Evolutionary conservation across 23 tunicate species (phyloP).

Genomic region (Phallusia fumigata): DNA sequence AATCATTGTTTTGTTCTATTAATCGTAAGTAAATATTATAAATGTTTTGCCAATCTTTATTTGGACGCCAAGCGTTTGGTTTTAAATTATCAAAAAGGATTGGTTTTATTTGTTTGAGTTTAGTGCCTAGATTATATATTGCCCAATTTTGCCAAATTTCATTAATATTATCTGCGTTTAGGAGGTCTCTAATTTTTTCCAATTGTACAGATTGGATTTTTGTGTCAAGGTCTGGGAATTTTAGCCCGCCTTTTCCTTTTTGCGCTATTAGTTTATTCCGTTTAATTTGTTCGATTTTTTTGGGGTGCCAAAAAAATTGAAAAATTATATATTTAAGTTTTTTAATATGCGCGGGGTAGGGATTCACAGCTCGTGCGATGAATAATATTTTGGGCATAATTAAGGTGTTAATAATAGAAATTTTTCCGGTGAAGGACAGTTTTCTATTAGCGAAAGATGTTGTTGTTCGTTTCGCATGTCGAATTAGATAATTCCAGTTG

Average conservation of each 20-base stretch:
- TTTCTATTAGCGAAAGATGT: neutral
- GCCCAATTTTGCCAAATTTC: neutral
- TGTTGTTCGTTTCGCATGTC: neutral
- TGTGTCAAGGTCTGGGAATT: neutral
- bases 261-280: too few relatives aligned
- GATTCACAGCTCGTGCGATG: neutral
- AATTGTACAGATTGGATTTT: neutral
- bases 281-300: too few relatives aligned
- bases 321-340: neutral
- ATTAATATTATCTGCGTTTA: neutral
- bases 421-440: too few relatives aligned
- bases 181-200: too few relatives aligned
- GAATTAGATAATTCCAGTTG: too few relatives aligned
- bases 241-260: too few relatives aligned
- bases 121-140: neutral
- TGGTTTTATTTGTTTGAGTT: conserved; percentile 8
- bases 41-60: neutral
- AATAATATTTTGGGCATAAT: neutral
- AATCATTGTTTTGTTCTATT: neutral
- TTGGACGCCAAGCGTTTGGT: conserved; percentile 14
- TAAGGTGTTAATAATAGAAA: too few relatives aligned
- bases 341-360: neutral
- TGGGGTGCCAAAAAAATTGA: conserved; percentile 12
- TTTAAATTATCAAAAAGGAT: neutral
- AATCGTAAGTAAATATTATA: neutral